phyloP scores from a whole-genome alignment of 2,797 vertebrate species.

The Bovichtus variegatus region DNA sequence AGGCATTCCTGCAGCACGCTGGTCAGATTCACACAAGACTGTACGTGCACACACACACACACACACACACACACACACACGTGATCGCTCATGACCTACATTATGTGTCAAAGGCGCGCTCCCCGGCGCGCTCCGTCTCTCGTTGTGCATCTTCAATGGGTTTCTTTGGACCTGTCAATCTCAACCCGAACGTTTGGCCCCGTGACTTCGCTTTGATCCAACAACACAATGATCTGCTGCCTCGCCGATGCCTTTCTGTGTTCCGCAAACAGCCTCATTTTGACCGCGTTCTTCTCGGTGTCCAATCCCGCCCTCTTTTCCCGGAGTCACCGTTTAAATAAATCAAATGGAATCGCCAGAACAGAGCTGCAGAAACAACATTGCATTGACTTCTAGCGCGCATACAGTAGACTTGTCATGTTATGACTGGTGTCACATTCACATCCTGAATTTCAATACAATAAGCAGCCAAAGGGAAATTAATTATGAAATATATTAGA shows the following conservation, averaged over 20 bases:
- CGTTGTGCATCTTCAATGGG: background rate
- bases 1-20: background rate
- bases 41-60: background rate
- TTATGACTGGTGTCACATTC: constrained; percentile 13
- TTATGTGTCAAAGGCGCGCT: background rate
- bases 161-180: constrained; percentile 6
- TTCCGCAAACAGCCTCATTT: background rate
- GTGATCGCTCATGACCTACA: background rate
- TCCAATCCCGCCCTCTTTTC: background rate
- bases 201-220: background rate
- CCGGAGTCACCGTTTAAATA: background rate
- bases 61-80: constrained; percentile 3
- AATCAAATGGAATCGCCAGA: background rate
- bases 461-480: constrained; percentile 35
- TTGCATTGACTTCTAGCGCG: background rate
- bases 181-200: constrained; percentile 24
- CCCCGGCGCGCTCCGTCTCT: background rate
- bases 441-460: constrained; percentile 33
- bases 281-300: background rate
- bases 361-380: constrained; percentile 8
- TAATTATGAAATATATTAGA: constrained; percentile 53
- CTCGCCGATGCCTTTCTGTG: background rate
- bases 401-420: background rate
- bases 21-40: constrained; percentile 9
- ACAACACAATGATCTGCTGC: background rate